Percentiles rank a stretch among this genome's conserved stretches.
These are phyloP conservation scores for Tanypteryx hageni DNA, from an alignment of 2,888 invertebrate species.

Conservation along the genomic window DNA sequence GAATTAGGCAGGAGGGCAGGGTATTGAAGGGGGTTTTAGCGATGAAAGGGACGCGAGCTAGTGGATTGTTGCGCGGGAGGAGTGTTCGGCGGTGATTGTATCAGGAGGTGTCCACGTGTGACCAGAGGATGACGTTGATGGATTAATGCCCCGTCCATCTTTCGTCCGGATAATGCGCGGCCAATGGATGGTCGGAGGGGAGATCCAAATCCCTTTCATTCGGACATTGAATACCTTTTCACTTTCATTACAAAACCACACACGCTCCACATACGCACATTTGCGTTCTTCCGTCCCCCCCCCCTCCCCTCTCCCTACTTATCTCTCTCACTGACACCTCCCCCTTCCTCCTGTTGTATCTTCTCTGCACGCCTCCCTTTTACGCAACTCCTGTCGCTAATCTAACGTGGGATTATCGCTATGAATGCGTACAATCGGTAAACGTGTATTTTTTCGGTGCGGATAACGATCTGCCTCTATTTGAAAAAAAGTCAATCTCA, in stretches of 20 bases:
- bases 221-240: constrained; percentile 11
- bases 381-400: neutral
- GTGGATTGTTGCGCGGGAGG: constrained; percentile 35
- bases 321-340: neutral
- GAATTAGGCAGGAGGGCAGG: neutral
- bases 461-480: too few relatives aligned
- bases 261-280: neutral
- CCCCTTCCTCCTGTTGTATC: neutral
- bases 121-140: constrained; percentile 48
- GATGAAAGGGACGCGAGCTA: neutral
- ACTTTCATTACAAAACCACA: neutral
- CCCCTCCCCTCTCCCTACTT: neutral
- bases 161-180: constrained; percentile 26
- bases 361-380: neutral
- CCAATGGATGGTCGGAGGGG: neutral
- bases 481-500: too few relatives aligned
- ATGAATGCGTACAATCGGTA: too few relatives aligned
- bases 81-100: constrained; percentile 49
- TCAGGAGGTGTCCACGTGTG: neutral
- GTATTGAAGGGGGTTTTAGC: neutral
- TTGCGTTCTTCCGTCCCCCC: neutral
- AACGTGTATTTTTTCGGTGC: too few relatives aligned
- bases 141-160: constrained; percentile 49
- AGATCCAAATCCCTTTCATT: neutral
- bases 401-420: too few relatives aligned